Evolutionary conservation across 2,797 vertebrate species (phyloP), one percentile per base, ranked within the genome.

Genomic region (Poliocrania exsul): DNA sequence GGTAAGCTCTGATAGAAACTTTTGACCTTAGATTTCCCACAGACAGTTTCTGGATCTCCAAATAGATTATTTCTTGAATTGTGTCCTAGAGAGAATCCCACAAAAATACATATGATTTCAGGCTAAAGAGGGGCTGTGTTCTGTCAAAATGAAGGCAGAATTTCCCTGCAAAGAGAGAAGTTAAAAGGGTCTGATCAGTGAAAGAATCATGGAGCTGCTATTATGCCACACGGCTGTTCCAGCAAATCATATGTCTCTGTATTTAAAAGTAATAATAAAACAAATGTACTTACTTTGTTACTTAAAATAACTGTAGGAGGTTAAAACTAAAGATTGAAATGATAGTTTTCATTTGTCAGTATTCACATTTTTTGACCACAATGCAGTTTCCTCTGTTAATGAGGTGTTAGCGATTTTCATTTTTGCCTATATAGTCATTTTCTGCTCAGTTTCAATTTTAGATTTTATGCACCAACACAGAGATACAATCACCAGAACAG

Each of bases 371-470:
- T 80, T 91, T 90, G 81, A 71, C 82, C 74, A 86, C 5, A 4
- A 35, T 72, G 83, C 33, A 79, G 61, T 78, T 93, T 90, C 26
- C 56, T 79, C 71, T 11, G 8, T 86, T 93, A 95, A 90, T 74
- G 81, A 86, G 42, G 25, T 84, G 31, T 23, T 94, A 60, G 78
- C 9, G 7, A 64, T 65, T 93, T 96, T 91, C n/a, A 60, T 81
- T 96, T 93, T 88, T 88, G 85, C 82, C 58, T 81, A 35, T 89
- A 65, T 46, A 86, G 87, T 84, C 1, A 86, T 95, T 95, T 97
- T 96, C 78, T 82, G 51, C 88, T 92, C 90, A 75, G 86, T 92
- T 96, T 96, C 85, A 86, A 47, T 95, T 94, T 95, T 85, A 92
- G 66, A 74, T 88, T 92, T 92, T 92, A 69, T 75, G 50, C 81